Base-by-base conservation (phyloP, 2,888 invertebrate genomes). In the Epinotia demarniana region DNA sequence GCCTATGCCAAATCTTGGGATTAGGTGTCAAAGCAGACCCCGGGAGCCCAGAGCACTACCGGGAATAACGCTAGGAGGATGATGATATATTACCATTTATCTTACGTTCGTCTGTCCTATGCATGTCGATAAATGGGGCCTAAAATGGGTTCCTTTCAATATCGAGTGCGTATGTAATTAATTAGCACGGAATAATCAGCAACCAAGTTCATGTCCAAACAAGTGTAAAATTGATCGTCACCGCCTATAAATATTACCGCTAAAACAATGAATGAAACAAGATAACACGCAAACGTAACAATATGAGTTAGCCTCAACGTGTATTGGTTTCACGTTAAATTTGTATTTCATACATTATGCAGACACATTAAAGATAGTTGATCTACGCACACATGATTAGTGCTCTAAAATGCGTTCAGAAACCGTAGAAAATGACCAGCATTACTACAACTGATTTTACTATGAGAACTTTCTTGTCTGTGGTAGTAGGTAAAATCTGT, bases 201-300 rank as follows among this genome's bases (percentile, higher is more conserved):
- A 46, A 11, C 58, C 70, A 71, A 64, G 66, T 71, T 49, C 68
- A 62, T 23, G 39, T 68, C 72, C 76, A 67, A 61, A 58, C 27
- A 53, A 75, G 83, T 89, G 89, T 83, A 90, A 91, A 82, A 85
- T 81, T 81, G 87, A 84, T 87, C 88, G 87, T 89, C 86, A 89
- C 85, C 87, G 89, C 86, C 86, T 86, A 85, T 78, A 46, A n/a
- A 72, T 9, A n/a, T 9, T 23, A 58, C 46, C 57, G n/a, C 12
- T 73, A 68, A 62, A 73, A 73, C 55, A 68, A 73, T 68, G 53
- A 62, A 73, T 62, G 53, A 53, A 53, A 27, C 60, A 67, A 46
- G 39, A 49, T 16, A 16, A 49, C 16, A n/a, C n/a, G n/a, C 53
- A n/a, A 0, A 53, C 13, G 16, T 39, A 39, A 33, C 1, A 4